A percentile compares a stretch with the other conserved stretches of the same genome.
phyloP scores from a whole-genome alignment of 1,140 invertebrate species.

The Drosophila grimshawi region DNA sequence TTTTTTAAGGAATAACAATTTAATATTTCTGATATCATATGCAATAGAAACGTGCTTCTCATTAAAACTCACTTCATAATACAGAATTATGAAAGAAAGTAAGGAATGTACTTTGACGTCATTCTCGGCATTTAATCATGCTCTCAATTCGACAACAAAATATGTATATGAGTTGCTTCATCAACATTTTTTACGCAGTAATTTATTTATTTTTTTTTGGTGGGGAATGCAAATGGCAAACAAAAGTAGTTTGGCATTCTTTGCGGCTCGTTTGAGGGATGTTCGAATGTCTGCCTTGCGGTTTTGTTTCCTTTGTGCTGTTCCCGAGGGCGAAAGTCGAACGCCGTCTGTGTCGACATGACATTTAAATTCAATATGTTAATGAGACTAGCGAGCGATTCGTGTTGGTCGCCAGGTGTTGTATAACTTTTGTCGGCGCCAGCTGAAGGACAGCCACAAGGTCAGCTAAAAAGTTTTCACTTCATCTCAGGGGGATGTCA shows the following conservation, averaged over 20 bases:
- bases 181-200: slow-evolving; percentile 30
- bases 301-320: background rate
- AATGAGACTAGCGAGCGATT: slow-evolving; percentile 49
- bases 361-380: slow-evolving; percentile 79
- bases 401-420: slow-evolving; percentile 47
- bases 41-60: slow-evolving; percentile 10
- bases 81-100: slow-evolving; percentile 29
- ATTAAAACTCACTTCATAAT: slow-evolving; percentile 59
- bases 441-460: slow-evolving; percentile 50
- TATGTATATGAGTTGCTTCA: slow-evolving; percentile 61
- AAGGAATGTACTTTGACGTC: slow-evolving; percentile 54
- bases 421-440: slow-evolving; percentile 23
- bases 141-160: slow-evolving; percentile 53
- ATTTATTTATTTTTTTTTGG: slow-evolving; percentile 28
- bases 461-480: slow-evolving; percentile 46
- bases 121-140: slow-evolving; percentile 72
- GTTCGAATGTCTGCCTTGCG: slow-evolving; percentile 40
- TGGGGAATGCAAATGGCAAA: slow-evolving; percentile 67
- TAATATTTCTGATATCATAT: background rate
- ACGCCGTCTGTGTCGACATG: slow-evolving; percentile 47
- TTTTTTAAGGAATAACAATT: background rate
- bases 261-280: slow-evolving; percentile 66
- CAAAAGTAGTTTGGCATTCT: slow-evolving; percentile 72
- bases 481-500: background rate
- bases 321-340: slow-evolving; percentile 2